Conservation (phyloP, 2,113 vertebrate species). For the Etheostoma spectabile region DNA sequence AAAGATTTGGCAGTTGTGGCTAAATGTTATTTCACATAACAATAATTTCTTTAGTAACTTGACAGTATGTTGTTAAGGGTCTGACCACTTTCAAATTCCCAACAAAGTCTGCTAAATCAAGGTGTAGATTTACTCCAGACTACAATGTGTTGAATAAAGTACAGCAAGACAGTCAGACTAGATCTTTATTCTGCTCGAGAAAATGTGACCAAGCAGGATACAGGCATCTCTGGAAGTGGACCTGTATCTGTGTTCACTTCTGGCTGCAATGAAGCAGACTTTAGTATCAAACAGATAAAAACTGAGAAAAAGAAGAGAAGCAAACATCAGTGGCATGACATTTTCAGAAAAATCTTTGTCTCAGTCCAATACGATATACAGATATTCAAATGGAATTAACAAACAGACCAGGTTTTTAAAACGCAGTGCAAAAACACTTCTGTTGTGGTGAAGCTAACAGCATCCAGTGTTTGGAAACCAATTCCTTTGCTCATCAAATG, state of each 20-base stretch:
- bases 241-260: constrained; percentile 28
- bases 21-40: not conserved
- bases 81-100: not conserved
- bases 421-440: constrained; percentile 4
- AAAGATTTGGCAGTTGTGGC: not conserved
- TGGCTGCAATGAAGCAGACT: constrained; percentile 29
- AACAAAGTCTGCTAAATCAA: constrained; percentile 12
- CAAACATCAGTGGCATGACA: not conserved
- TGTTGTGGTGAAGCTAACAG: constrained; percentile 5
- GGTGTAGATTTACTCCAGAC: not conserved
- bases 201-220: constrained; percentile 53
- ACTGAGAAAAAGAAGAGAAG: constrained; percentile 2
- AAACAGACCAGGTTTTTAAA: not conserved
- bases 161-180: constrained; percentile 33
- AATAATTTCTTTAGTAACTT: not conserved
- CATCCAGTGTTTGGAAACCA: constrained; percentile 17
- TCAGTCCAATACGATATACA: constrained; percentile 20
- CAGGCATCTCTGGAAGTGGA: constrained; percentile 11
- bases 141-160: constrained; percentile 37
- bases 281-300: constrained; percentile 41
- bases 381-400: constrained; percentile 24
- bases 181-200: constrained; percentile 64
- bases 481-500: no score
- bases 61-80: not conserved
- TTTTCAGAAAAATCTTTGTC: constrained; percentile 19